Evolutionary conservation across 2,888 invertebrate species (phyloP), one percentile per base, ranked within the genome.

Genomic region (Macrophya annulata): DNA sequence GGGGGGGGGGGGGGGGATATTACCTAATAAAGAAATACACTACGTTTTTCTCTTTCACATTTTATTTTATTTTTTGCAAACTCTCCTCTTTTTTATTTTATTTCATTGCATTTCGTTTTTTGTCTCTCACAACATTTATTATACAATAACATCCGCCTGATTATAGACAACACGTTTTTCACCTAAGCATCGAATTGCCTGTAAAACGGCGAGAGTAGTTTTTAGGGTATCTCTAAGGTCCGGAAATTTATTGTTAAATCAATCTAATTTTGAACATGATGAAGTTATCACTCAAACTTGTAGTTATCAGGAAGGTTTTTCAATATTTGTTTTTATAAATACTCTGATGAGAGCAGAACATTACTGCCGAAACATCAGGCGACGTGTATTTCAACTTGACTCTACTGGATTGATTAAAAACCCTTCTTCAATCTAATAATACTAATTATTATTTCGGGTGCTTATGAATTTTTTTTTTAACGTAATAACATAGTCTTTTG

Each of bases 111-210:
- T n/a, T 40, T 1, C 17, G 40, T 40, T 1, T 62, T 62, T 12
- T 4, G 10, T 25, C 25, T 10, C 15, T 48, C 48, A 8, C 1
- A n/a, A 55, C 17, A 8, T 55, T 17, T 0, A n/a, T 55, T 6
- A 1, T 6, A n/a, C 1, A 17, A 1, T 8, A 55, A 31, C 21
- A 31, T 31, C n/a, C 77, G 77, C 77, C 77, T 55, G 17, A 37
- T 15, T 77, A 31, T 15, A n/a, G 77, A 37, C 55, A 37, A 55
- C 55, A 9, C 37, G 55, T 37, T 1, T 77, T 77, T 2, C 77
- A 5, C 77, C 1, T 37, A 55, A 8, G 55, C 51, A 37, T 31
- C 8, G 37, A 77, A 77, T 77, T 74, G 72, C 72, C 72, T 43
- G n/a, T 45, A 1, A 21, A 5, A 40, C 21, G 12, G 21, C n/a